Conservation (phyloP, 1,140 invertebrate species). For the Caerostris darwini region DNA sequence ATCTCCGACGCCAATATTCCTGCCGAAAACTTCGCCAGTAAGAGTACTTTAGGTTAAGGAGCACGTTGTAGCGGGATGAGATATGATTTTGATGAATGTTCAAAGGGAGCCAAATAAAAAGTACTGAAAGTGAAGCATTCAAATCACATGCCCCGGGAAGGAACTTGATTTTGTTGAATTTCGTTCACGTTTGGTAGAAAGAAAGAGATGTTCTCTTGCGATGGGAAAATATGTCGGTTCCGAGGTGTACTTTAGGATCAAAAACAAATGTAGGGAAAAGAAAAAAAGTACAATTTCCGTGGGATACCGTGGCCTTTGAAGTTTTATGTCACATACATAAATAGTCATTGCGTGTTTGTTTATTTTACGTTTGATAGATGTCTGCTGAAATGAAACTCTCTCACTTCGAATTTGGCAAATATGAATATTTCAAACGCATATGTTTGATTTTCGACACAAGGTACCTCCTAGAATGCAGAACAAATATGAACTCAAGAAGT, state of each 20-base stretch:
- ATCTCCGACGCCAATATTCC: neutral
- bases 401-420: neutral
- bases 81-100: slow-evolving; percentile 7
- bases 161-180: slow-evolving; percentile 60
- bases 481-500: neutral
- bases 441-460: neutral
- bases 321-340: neutral
- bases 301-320: neutral
- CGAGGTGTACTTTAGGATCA: neutral
- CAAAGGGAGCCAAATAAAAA: slow-evolving; percentile 14
- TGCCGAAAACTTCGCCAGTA: neutral
- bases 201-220: slow-evolving; percentile 48
- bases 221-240: slow-evolving; percentile 28
- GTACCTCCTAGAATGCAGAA: neutral
- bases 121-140: slow-evolving; percentile 30
- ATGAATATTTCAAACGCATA: neutral
- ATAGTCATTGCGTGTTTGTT: slow-evolving; percentile 14
- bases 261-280: neutral
- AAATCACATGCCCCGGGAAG: neutral
- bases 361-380: slow-evolving; percentile 19
- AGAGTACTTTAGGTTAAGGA: neutral
- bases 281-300: neutral
- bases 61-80: slow-evolving; percentile 29
- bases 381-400: neutral
- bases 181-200: slow-evolving; percentile 27